Percentiles rank a stretch among this genome's conserved stretches.
Evolutionary conservation across 2,888 invertebrate genomes (phyloP).

Genomic region (Belgica antarctica): DNA sequence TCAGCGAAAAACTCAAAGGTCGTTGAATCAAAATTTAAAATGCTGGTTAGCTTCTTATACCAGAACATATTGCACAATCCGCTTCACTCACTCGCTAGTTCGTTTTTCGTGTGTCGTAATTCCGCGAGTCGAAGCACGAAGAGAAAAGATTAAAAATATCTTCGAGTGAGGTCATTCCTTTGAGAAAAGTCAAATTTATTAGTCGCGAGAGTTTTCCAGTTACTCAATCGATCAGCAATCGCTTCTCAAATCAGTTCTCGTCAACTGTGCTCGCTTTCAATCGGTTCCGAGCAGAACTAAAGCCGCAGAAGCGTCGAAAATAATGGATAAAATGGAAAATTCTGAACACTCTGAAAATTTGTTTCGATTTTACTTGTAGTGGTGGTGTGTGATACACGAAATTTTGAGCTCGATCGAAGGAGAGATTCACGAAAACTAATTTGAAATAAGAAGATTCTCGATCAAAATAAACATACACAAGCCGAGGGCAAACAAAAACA

Average conservation of each 20-base stretch:
- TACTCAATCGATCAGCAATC: slow-evolving; percentile 23
- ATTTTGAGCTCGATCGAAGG: neutral
- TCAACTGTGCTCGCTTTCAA: no score
- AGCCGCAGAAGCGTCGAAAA: slow-evolving; percentile 47
- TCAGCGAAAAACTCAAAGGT: no score
- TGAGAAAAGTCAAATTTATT: slow-evolving; percentile 5
- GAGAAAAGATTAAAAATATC: slow-evolving; percentile 31
- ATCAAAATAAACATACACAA: neutral
- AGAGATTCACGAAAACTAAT: neutral
- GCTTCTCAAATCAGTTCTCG: slow-evolving; percentile 21
- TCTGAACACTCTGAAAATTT: slow-evolving; percentile 51
- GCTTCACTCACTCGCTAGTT: no score
- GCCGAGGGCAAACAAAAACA: slow-evolving; percentile 4
- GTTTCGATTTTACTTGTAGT: slow-evolving; percentile 45
- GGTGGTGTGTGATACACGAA: slow-evolving; percentile 1
- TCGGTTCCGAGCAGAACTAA: no score
- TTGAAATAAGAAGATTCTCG: neutral
- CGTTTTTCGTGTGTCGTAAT: no score
- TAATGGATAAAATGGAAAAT: slow-evolving; percentile 48
- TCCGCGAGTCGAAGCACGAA: no score
- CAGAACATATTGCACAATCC: no score
- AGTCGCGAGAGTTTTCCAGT: neutral
- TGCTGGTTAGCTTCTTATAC: no score
- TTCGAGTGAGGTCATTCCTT: neutral
- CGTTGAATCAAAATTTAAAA: no score